phyloP scores from a whole-genome alignment of 2,113 vertebrate species.

The Gymnogyps californianus region DNA sequence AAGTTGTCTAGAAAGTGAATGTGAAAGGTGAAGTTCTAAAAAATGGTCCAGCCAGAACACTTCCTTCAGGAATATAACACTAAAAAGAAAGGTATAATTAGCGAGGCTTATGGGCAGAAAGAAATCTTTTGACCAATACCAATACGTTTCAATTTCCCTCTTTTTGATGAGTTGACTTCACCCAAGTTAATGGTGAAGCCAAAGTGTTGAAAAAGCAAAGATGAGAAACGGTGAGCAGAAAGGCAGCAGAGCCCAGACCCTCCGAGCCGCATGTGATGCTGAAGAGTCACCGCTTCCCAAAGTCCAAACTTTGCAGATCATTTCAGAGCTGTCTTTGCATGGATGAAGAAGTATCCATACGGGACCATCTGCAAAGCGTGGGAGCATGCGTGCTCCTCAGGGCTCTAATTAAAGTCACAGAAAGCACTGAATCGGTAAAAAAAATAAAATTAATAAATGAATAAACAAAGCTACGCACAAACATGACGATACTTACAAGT shows the following conservation, averaged over 20 bases:
- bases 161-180: background rate
- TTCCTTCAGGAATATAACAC: background rate
- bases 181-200: background rate
- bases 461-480: background rate
- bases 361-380: background rate
- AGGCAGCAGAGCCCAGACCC: background rate
- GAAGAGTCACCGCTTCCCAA: background rate
- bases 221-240: background rate
- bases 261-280: fast-evolving
- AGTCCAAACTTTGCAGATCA: background rate
- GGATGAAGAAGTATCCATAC: background rate
- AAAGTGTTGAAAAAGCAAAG: background rate
- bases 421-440: background rate
- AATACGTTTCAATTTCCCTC: background rate
- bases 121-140: background rate
- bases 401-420: background rate
- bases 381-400: background rate
- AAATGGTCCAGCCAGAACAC: too few relatives aligned
- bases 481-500: background rate
- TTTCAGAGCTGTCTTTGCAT: background rate
- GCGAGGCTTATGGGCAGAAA: background rate
- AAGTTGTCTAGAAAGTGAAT: background rate
- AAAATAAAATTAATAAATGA: background rate
- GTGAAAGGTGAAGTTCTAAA: background rate
- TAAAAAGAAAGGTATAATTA: background rate